Evolutionary conservation across 1,140 invertebrate genomes (phyloP), one percentile per base, ranked within the genome.

Genomic region (Steinernema khuongi): DNA sequence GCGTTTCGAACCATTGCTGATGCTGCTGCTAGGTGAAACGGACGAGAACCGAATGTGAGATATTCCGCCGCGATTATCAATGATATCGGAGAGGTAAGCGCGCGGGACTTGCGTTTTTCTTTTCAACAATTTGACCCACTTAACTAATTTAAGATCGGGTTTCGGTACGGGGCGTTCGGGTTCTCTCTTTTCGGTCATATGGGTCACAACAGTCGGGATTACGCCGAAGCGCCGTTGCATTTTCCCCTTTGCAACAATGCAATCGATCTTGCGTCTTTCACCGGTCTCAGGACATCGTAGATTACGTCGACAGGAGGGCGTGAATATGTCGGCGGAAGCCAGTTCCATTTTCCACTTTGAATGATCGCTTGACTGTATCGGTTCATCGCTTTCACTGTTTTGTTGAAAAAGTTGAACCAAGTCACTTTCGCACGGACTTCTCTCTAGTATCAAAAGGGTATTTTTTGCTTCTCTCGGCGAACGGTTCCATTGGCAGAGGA

Each of bases 101-200:
- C 50, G 50, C 50, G 26, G 50, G 4, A 60, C 50, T 60, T 60
- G 22, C 50, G 50, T 60, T 60, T 41, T 60, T 60, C 50, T 60
- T 60, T 60, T 60, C 50, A 60, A 60, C 50, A 14, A 60, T 60
- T 60, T 60, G 50, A 60, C 50, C 50, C 19, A 60, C 14, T 60
- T 60, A 60, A 60, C 50, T 22, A 60, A 60, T 60, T 60, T 22
- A 22, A 26, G 50, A 60, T 60, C 50, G 50, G 19, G 50, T 60
- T 60, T 60, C 50, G 36, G 36, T 41, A 41, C 36, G 36, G 36
- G 36, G 36, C 36, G 36, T 41, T 41, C 36, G 36, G 36, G 36
- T 41, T 41, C 36, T 41, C 36, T 41, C 36, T 41, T 41, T 41
- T 41, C 36, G 36, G 36, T 41, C 50, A 60, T 60, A 60, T 60